These are phyloP conservation scores for Halcyon malimbica DNA, from an alignment of 2,113 vertebrate genomes.

Conservation along the genomic window DNA sequence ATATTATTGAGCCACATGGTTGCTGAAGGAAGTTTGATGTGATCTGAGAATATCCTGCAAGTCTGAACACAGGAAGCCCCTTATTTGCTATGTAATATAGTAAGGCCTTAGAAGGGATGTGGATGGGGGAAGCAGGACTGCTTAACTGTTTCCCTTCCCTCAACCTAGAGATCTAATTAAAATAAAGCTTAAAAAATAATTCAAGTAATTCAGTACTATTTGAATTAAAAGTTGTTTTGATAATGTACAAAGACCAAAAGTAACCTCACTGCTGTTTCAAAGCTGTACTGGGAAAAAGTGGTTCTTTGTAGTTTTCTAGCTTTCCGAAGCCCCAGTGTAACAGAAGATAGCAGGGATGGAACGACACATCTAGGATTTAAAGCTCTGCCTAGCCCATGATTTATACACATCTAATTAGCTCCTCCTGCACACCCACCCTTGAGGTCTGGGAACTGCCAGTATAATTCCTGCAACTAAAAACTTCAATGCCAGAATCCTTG, in stretches of 20 bases:
- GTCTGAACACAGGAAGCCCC: not conserved
- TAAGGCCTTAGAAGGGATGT: not conserved
- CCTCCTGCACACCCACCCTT: not conserved
- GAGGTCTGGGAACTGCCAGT: slow-evolving; percentile 3
- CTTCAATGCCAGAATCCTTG: not conserved
- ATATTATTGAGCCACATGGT: not conserved
- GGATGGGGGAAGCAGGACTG: not conserved
- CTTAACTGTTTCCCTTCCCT: not conserved
- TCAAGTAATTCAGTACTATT: not conserved
- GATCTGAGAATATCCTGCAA: not conserved
- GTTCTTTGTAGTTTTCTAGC: not conserved
- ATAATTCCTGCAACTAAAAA: slow-evolving; percentile 12
- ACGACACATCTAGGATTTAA: not conserved
- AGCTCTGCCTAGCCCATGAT: not conserved
- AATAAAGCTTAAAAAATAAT: not conserved
- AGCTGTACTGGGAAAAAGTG: not conserved
- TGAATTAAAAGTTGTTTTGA: not conserved
- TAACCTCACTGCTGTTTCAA: not conserved
- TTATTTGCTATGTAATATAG: not conserved
- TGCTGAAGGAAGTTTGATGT: not conserved
- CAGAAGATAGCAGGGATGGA: not conserved
- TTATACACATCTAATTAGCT: not conserved
- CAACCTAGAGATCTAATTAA: not conserved
- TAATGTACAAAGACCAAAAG: not conserved
- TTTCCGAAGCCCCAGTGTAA: not conserved